phyloP scores from a whole-genome alignment of 2,888 invertebrate genomes.

The Rosalia funebris region DNA sequence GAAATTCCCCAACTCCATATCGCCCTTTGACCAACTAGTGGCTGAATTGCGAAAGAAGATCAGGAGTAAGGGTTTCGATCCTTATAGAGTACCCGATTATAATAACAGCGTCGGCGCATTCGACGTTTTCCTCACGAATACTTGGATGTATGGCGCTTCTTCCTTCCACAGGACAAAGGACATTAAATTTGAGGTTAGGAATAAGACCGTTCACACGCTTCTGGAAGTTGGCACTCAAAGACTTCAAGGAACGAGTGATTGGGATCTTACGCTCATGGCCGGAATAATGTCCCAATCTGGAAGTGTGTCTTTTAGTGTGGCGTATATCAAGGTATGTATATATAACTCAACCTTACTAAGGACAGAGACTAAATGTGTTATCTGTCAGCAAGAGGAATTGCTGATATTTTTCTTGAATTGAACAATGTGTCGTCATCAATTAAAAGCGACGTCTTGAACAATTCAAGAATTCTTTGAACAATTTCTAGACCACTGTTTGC shows the following conservation, averaged over 20 bases:
- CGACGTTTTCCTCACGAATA: constrained; percentile 75
- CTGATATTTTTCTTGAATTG: too few relatives aligned
- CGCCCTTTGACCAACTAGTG: constrained; percentile 85
- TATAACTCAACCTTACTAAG: too few relatives aligned
- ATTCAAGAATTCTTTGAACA: too few relatives aligned
- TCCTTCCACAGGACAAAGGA: constrained; percentile 86
- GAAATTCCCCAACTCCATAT: constrained; percentile 85
- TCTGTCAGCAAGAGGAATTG: too few relatives aligned
- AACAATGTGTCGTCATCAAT: too few relatives aligned
- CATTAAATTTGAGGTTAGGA: constrained; percentile 76
- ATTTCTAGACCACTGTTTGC: too few relatives aligned
- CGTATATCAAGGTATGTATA: constrained; percentile 72
- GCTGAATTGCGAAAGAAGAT: constrained; percentile 79
- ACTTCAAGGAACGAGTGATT: constrained; percentile 79
- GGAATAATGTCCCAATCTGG: constrained; percentile 77
- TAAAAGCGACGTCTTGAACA: too few relatives aligned
- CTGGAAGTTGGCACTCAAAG: constrained; percentile 84
- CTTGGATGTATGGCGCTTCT: constrained; percentile 82
- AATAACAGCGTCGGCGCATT: constrained; percentile 78
- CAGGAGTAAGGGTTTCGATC: constrained; percentile 75
- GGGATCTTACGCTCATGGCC: constrained; percentile 78
- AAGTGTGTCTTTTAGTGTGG: constrained; percentile 80
- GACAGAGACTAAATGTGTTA: too few relatives aligned
- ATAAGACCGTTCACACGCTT: constrained; percentile 74
- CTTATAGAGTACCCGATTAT: constrained; percentile 78